Evolutionary conservation across 2,113 vertebrate genomes (phyloP).

Genomic region (Zootoca vivipara): DNA sequence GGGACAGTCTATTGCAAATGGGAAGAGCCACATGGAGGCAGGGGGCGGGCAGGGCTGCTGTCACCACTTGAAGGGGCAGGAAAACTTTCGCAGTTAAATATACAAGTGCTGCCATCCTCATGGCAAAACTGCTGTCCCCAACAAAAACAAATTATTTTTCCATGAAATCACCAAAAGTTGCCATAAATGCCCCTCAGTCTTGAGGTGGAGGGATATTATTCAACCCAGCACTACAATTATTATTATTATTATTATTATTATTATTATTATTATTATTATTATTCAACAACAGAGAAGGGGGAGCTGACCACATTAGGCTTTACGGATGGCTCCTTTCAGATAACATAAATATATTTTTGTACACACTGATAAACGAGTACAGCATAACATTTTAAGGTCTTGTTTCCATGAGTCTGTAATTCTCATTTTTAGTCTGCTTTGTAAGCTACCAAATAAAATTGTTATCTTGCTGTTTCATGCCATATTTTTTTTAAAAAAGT

Average conservation of each 20-base stretch:
- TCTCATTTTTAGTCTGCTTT: constrained; percentile 31
- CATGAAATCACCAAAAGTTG: not conserved
- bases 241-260: fast-evolving
- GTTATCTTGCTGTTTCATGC: constrained; percentile 43
- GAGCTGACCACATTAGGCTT: no score
- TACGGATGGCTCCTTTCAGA: not conserved
- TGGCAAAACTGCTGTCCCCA: not conserved
- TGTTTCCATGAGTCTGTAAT: constrained; percentile 24
- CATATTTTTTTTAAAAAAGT: not conserved
- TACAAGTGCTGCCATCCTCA: not conserved
- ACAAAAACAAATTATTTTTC: not conserved
- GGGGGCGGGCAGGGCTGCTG: no score
- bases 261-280: no score
- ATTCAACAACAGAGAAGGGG: no score
- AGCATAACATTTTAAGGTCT: constrained; percentile 27
- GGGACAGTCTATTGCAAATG: not conserved
- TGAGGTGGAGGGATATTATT: not conserved
- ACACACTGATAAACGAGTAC: constrained; percentile 28
- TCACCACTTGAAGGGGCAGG: no score
- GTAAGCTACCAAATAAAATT: constrained; percentile 36
- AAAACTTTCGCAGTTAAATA: not conserved
- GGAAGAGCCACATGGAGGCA: not conserved
- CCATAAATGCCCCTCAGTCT: not conserved
- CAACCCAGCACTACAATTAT: no score
- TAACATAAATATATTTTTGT: constrained; percentile 51